Evolutionary conservation across 2,797 vertebrate species (phyloP).

Genomic region (Tenualosa ilisha): DNA sequence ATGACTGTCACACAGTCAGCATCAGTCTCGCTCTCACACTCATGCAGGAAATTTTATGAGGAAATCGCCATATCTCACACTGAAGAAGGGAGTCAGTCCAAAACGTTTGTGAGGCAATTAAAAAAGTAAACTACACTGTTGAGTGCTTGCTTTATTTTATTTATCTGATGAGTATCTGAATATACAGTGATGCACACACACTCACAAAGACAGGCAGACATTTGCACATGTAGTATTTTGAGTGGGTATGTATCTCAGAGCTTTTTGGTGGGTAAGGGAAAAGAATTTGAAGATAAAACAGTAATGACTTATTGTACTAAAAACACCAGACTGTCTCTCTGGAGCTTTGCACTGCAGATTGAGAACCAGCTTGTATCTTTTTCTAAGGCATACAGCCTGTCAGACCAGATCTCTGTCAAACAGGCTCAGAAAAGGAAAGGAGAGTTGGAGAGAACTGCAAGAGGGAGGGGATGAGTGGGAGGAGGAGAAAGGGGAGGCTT

Average conservation of each 20-base stretch:
- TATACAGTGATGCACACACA: no score
- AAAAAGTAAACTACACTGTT: no score
- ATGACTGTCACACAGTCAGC: no score
- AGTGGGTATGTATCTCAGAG: neutral
- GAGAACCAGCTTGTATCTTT: conserved; percentile 64
- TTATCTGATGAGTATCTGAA: no score
- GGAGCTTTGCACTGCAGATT: conserved; percentile 38
- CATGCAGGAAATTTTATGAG: no score
- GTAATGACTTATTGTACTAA: conserved; percentile 72
- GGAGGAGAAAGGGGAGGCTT: conserved; percentile 47
- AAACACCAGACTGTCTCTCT: conserved; percentile 55
- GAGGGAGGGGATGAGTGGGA: conserved; percentile 22
- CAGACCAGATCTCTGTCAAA: conserved; percentile 70
- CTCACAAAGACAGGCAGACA: no score
- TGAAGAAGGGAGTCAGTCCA: no score
- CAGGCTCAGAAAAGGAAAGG: conserved; percentile 43
- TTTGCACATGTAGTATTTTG: no score
- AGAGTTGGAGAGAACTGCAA: conserved; percentile 44
- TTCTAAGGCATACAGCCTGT: conserved; percentile 64
- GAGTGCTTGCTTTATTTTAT: no score
- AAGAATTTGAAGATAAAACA: conserved; percentile 21
- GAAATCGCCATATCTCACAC: no score
- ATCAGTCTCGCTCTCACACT: no score
- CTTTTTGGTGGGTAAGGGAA: neutral
- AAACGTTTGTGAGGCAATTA: no score